Evolutionary conservation across 2,113 vertebrate genomes (phyloP), one percentile per base, ranked within the genome.

Genomic region (Galeopterus variegatus): DNA sequence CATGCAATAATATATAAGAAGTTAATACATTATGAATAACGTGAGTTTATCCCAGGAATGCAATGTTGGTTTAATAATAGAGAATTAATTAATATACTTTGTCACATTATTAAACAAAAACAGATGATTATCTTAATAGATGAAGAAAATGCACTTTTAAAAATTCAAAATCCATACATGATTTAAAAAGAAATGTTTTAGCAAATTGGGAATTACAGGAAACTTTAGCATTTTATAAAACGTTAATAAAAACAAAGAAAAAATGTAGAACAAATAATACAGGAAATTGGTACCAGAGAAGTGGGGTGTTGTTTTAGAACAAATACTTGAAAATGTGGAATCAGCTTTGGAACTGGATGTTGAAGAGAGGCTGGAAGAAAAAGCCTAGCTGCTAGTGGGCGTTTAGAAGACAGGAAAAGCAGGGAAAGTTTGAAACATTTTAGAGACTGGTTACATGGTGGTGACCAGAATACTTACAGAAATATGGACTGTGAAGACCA

Each of bases 41-140:
- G 2, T 92, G 65, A 88, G 6, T 73, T 96, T 65, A 93, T 84
- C 41, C 21, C 21, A 94, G 60, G 5, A 84, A 67, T 58, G 1
- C 8, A 76, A 85, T 79, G 13, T 62, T 97, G 2, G 3, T 54
- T 97, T 85, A 80, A 94, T 65, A 88, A 81, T 14, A 93, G 58
- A 58, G 95, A 88, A 90, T 73, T 26, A 81, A 33, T 54, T 85
- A 90, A 36, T 82, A 62, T 15, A 70, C 64, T 56, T 52, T 88
- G 6, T 86, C 70, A 88, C 18, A 76, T 33, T 90, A 82, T 84
- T 88, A 85, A 95, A 88, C 24, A 52, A 92, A 84, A 11, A 17
- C 1, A 82, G 21, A 60, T 90, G 7, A 77, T 87, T 86, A 77
- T 70, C 2, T 88, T 80, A 77, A 60, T 41, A 93, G 15, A 91